Evolutionary conservation across 2,797 vertebrate genomes (phyloP), one percentile per base, ranked within the genome.

Genomic region (Balearica regulorum): DNA sequence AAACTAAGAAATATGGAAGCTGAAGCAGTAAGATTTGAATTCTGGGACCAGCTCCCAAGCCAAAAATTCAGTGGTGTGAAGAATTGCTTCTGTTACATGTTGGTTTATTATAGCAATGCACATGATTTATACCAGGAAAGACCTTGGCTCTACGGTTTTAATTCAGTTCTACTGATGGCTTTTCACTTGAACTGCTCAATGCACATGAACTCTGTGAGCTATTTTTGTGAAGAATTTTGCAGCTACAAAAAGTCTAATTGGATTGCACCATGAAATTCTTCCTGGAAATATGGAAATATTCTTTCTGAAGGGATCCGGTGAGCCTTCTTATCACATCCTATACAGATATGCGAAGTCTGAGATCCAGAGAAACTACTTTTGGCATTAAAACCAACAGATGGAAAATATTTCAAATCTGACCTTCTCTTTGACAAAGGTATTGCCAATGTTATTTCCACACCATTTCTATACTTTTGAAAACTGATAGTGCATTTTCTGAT

Each of bases 71-170:
- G 46, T n/a, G 43, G 66, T 83, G 72, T 95, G 89, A 96, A 93
- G 90, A 94, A 96, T 69, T 94, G 65, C 55, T 94, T 86, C 94
- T 95, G 82, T 69, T 96, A 78, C 19, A 10, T 73, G 79, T 96
- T 95, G 82, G 5, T 96, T 93, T 94, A 93, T 93, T 91, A 89
- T 44, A 92, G 86, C 60, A 89, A 64, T 89, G 82, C 87, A 83
- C 25, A 33, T 83, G 89, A 92, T 96, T 96, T 94, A 90, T 87
- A 43, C 11, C 6, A 62, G 75, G 14, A 87, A 35, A 92, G 79
- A 83, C 89, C 89, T 89, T 86, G 62, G 54, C 46, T 94, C 35
- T 83, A 35, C 44, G 61, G 61, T 87, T 96, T 96, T 96, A 91
- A 94, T 92, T 95, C 87, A 85, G 86, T 89, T 94, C 49, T 71